Evolutionary conservation across 2,113 vertebrate genomes (phyloP).

Genomic region (Aleadryas rufinucha): DNA sequence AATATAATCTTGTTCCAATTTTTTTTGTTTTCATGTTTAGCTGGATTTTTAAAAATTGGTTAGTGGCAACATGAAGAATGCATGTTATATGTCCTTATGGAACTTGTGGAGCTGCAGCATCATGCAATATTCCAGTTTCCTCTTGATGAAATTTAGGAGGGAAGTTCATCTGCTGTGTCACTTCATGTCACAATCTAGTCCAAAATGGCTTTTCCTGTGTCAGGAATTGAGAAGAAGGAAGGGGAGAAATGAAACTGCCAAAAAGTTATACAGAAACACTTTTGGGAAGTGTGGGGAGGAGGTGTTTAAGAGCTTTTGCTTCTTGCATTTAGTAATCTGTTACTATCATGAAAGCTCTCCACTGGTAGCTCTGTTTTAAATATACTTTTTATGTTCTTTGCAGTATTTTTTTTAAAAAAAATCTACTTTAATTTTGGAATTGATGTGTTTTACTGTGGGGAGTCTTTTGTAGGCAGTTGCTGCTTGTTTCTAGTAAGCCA

Average conservation of each 20-base stretch:
- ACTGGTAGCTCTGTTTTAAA: neutral
- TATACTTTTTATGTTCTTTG: neutral
- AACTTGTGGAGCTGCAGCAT: neutral
- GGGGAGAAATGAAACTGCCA: neutral
- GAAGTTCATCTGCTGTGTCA: conserved; percentile 37
- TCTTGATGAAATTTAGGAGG: neutral
- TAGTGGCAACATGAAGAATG: neutral
- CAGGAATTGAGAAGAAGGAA: neutral
- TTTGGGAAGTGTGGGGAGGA: neutral
- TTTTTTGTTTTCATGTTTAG: neutral
- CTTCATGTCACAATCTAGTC: conserved; percentile 11
- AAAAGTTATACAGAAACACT: neutral
- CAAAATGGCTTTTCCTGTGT: neutral
- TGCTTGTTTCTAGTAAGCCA: neutral
- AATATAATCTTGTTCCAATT: rapidly evolving
- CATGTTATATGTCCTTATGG: neutral
- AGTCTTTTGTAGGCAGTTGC: neutral
- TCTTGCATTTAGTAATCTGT: neutral
- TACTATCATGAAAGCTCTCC: neutral
- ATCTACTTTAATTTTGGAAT: neutral
- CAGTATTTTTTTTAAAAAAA: neutral
- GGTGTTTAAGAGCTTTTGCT: neutral
- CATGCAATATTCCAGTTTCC: neutral
- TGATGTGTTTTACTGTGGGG: neutral
- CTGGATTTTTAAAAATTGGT: neutral